phyloP scores from a whole-genome alignment of 1,140 invertebrate species.

The Atopsyche davidsoni region DNA sequence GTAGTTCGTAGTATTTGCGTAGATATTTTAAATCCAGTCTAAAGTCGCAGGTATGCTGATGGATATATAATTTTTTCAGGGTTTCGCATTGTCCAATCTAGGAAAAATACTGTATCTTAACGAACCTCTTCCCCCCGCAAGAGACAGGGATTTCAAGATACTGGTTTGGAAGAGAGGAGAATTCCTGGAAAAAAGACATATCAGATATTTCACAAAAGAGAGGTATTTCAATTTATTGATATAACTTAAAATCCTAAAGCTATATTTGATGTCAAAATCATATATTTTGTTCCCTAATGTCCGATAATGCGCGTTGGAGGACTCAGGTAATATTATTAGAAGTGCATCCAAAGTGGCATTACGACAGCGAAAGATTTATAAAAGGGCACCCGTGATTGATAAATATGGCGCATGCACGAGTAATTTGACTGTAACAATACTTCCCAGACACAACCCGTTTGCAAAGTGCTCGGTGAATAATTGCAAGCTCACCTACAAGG shows the following conservation, averaged over 20 bases:
- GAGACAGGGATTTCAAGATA: constrained; percentile 14
- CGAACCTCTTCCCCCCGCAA: background rate
- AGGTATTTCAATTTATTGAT: constrained; percentile 7
- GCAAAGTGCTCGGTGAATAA: constrained; percentile 50
- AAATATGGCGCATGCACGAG: background rate
- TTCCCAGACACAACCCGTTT: constrained; percentile 45
- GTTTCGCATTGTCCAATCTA: background rate
- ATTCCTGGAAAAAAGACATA: constrained; percentile 11
- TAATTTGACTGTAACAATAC: background rate
- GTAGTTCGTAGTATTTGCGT: no score
- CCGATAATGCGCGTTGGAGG: no score
- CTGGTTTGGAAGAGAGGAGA: constrained; percentile 17
- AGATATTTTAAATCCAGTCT: no score
- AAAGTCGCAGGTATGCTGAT: no score
- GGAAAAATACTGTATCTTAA: constrained; percentile 5
- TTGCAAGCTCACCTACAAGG: constrained; percentile 48
- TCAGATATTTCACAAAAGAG: constrained; percentile 5
- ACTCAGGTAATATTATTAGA: no score
- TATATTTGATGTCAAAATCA: no score
- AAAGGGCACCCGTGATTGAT: background rate
- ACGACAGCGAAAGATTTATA: background rate
- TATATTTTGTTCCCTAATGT: no score
- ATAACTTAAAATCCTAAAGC: background rate
- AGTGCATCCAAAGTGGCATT: no score
- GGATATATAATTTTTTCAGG: no score